Evolutionary conservation across 2,888 invertebrate species (phyloP).

Genomic region (Bibio marci): DNA sequence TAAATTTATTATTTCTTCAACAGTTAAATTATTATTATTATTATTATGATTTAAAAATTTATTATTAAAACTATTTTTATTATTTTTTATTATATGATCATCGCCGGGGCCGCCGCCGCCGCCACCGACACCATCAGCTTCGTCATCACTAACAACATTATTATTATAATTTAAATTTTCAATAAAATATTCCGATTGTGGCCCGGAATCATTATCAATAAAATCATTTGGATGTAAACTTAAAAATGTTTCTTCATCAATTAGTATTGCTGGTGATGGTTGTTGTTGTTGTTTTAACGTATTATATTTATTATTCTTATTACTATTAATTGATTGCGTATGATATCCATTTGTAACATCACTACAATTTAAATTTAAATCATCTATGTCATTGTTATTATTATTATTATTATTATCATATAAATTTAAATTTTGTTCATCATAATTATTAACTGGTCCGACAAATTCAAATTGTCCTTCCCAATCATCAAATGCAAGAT

Average conservation of each 20-base stretch:
- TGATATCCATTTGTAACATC: background rate
- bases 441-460: slow-evolving; percentile 32
- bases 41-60: slow-evolving; percentile 26
- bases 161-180: slow-evolving; percentile 16
- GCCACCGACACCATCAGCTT: slow-evolving; percentile 17
- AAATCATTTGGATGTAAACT: slow-evolving; percentile 29
- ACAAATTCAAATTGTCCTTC: slow-evolving; percentile 77
- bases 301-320: no score
- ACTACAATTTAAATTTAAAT: slow-evolving; percentile 1
- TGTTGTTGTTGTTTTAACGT: slow-evolving; percentile 3
- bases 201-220: slow-evolving; percentile 21
- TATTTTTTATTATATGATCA: no score
- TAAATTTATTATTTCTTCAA: slow-evolving; percentile 28
- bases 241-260: slow-evolving; percentile 28
- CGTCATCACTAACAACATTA: slow-evolving; percentile 7
- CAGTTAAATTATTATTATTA: slow-evolving; percentile 26
- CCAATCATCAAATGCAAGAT: slow-evolving; percentile 76
- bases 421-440: slow-evolving; percentile 5
- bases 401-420: slow-evolving; percentile 2
- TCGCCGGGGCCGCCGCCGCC: background rate
- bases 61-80: slow-evolving; percentile 22
- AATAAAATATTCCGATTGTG: slow-evolving; percentile 25
- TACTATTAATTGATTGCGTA: no score
- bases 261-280: slow-evolving; percentile 19
- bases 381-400: background rate